These are phyloP conservation scores for Micromussa lordhowensis DNA, from an alignment of 92 coral and sea anemone species.

Conservation along the genomic window DNA sequence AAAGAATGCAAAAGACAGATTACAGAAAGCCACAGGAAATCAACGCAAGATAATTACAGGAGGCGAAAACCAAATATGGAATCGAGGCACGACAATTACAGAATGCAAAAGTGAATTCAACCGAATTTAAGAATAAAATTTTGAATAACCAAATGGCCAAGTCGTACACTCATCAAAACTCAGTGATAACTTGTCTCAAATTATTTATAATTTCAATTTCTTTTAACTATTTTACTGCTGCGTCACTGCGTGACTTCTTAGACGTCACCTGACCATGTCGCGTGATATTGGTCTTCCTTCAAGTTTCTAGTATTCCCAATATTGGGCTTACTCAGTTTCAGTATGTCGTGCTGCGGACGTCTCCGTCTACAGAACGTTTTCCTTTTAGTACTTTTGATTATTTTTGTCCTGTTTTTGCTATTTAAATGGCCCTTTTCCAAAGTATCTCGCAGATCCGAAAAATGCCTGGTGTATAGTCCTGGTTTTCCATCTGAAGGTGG, in stretches of 20 bases:
- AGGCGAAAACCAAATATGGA: too few relatives aligned
- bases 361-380: not conserved
- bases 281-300: not conserved
- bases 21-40: too few relatives aligned
- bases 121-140: too few relatives aligned
- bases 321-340: too few relatives aligned
- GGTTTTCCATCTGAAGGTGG: slow-evolving; percentile 67
- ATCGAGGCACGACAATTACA: too few relatives aligned
- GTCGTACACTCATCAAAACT: too few relatives aligned
- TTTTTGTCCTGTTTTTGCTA: not conserved
- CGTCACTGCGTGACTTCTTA: slow-evolving; percentile 1
- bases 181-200: not conserved
- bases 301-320: too few relatives aligned
- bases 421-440: not conserved
- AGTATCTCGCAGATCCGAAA: not conserved
- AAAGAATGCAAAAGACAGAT: too few relatives aligned
- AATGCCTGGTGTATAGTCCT: slow-evolving; percentile 15
- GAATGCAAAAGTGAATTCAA: too few relatives aligned
- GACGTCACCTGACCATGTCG: not conserved
- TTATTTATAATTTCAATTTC: not conserved
- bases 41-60: too few relatives aligned
- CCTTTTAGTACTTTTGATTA: not conserved
- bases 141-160: too few relatives aligned
- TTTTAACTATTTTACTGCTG: not conserved
- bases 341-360: not conserved